Evolutionary conservation across 1,140 invertebrate species (phyloP).

Genomic region (Bombus polaris): DNA sequence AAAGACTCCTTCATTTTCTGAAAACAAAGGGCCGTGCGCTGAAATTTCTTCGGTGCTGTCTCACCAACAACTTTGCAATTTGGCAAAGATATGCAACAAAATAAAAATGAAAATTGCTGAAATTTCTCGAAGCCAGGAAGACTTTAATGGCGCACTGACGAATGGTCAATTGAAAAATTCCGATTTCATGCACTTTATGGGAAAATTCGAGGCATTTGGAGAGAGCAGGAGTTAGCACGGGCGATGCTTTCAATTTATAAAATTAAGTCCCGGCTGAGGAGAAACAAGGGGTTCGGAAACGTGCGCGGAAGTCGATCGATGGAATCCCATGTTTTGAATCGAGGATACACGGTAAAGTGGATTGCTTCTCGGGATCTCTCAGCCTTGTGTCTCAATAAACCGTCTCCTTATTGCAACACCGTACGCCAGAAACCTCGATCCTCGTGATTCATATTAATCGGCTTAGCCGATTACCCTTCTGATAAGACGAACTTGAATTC

Average conservation of each 20-base stretch:
- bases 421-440: not conserved
- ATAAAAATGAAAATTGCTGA: too few species aligned
- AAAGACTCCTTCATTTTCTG: too few species aligned
- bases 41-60: too few species aligned
- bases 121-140: not conserved
- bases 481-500: not conserved
- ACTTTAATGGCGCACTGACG: too few species aligned
- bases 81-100: too few species aligned
- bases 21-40: too few species aligned
- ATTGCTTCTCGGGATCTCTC: constrained; percentile 12
- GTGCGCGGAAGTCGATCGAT: not conserved
- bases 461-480: not conserved
- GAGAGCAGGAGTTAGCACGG: not conserved
- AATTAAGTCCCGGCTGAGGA: constrained; percentile 1
- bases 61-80: too few species aligned
- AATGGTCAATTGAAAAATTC: not conserved
- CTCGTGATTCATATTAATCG: not conserved
- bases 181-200: not conserved
- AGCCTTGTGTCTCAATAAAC: constrained; percentile 8
- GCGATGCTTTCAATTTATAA: constrained; percentile 29
- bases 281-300: constrained; percentile 5
- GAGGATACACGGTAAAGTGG: constrained; percentile 11
- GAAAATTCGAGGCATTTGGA: not conserved
- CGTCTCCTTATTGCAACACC: not conserved
- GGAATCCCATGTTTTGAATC: constrained; percentile 38